Evolutionary conservation across 2,797 vertebrate genomes (phyloP).

Genomic region (Aulostomus chinensis): DNA sequence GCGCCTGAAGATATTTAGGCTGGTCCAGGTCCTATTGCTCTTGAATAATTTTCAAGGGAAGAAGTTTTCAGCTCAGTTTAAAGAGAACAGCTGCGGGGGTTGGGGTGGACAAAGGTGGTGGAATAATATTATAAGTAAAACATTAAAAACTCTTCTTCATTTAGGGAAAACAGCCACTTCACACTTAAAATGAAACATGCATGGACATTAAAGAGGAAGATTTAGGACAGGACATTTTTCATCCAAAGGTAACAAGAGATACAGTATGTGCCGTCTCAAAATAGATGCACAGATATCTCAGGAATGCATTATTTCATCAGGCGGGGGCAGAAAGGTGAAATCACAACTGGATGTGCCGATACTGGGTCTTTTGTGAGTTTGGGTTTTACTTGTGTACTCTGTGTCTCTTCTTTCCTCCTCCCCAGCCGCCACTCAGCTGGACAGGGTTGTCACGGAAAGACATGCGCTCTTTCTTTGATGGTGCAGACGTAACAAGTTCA

Average conservation of each 20-base stretch:
- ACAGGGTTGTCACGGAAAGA: conserved; percentile 88
- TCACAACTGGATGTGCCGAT: no score
- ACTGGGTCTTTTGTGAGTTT: no score
- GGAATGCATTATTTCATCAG: neutral
- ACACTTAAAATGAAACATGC: no score
- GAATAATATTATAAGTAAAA: no score
- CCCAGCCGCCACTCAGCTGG: conserved; percentile 89
- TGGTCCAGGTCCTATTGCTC: conserved; percentile 53
- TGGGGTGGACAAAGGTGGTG: no score
- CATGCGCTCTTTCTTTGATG: conserved; percentile 83
- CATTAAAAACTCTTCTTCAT: no score
- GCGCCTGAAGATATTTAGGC: conserved; percentile 73
- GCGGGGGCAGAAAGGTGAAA: neutral
- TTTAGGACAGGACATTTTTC: neutral
- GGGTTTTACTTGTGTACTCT: conserved; percentile 76
- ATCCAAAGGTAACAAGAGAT: neutral
- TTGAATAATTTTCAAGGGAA: no score
- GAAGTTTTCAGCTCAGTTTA: no score
- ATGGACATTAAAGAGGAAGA: no score
- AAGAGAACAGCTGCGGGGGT: no score
- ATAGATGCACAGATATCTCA: neutral
- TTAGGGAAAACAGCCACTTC: no score
- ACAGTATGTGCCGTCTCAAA: neutral
- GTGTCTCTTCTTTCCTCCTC: conserved; percentile 87
- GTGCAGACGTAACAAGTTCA: conserved; percentile 64